phyloP scores from a whole-genome alignment of 2,888 invertebrate species.

The Acronicta leporina region DNA sequence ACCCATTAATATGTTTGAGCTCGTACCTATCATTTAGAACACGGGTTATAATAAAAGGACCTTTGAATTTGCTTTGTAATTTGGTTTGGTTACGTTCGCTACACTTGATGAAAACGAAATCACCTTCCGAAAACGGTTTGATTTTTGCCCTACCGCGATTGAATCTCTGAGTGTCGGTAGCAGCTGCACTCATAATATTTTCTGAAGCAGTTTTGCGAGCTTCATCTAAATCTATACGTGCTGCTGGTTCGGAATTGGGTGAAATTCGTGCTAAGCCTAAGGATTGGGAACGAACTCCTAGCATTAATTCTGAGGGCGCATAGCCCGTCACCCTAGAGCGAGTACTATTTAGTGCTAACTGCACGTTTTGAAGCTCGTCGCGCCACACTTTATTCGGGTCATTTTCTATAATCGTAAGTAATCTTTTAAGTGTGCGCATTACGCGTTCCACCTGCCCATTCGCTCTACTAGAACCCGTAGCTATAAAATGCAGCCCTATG shows the following conservation, averaged over 20 bases:
- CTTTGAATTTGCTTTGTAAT: constrained; percentile 5
- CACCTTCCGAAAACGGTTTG: not conserved
- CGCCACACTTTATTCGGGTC: constrained; percentile 5
- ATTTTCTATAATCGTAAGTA: constrained; percentile 20
- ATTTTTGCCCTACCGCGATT: not conserved
- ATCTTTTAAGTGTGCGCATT: constrained; percentile 16
- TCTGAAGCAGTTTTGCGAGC: not conserved
- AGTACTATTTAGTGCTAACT: constrained; percentile 2
- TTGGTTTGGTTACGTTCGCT: constrained; percentile 1
- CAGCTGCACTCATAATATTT: not conserved
- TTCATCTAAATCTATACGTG: not conserved
- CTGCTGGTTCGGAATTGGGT: no score
- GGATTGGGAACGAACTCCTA: no score
- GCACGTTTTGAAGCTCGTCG: not conserved
- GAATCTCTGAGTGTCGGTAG: not conserved
- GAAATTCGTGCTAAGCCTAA: not conserved
- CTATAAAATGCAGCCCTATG: constrained; percentile 51
- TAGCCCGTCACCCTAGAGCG: not conserved
- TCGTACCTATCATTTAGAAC: constrained; percentile 2
- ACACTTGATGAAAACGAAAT: constrained; percentile 3
- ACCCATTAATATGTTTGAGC: not conserved
- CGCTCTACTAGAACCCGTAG: constrained; percentile 38
- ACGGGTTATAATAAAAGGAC: constrained; percentile 1
- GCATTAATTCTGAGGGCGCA: not conserved
- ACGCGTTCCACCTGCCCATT: constrained; percentile 13